Conservation (phyloP, 37 sponge, comb jelly and placozoan genomes). For the Crambe crambe region DNA sequence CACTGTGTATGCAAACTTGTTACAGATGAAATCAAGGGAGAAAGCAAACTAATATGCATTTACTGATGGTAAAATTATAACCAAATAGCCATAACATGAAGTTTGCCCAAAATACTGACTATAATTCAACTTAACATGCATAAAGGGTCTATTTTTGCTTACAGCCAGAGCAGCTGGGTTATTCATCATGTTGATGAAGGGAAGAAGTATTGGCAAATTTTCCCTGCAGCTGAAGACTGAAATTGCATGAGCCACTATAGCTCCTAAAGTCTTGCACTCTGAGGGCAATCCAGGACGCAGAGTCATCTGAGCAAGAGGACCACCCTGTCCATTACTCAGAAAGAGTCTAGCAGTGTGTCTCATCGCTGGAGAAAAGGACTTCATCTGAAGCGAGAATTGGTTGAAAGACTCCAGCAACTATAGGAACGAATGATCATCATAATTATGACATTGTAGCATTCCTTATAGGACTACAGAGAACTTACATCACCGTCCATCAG, state of each 20-base stretch:
- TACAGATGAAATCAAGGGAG: too few species aligned
- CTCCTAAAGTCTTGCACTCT: conserved; percentile 21
- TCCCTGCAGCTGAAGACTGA: conserved; percentile 25
- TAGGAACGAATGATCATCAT: too few species aligned
- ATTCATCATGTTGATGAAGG: conserved; percentile 51
- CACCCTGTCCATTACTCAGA: conserved; percentile 53
- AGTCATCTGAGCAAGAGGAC: conserved; percentile 26
- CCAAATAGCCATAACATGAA: too few species aligned
- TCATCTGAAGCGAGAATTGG: background rate
- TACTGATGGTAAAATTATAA: too few species aligned
- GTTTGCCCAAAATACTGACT: too few species aligned
- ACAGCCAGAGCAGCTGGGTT: conserved; percentile 46
- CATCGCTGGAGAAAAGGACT: conserved; percentile 16
- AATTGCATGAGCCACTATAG: conserved; percentile 54
- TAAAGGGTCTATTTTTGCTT: too few species aligned
- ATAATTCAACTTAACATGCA: too few species aligned
- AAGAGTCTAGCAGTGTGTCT: conserved; percentile 14
- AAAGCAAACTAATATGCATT: too few species aligned
- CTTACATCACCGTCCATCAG: conserved; percentile 12
- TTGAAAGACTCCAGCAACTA: too few species aligned
- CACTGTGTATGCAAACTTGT: too few species aligned
- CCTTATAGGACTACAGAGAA: background rate
- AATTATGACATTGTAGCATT: background rate
- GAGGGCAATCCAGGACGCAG: conserved; percentile 20
- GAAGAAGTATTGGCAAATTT: conserved; percentile 23